A percentile compares a stretch with the other conserved stretches of the same genome.
Evolutionary conservation across 1,140 invertebrate genomes (phyloP).

Genomic region (Macrobrachium nipponense): DNA sequence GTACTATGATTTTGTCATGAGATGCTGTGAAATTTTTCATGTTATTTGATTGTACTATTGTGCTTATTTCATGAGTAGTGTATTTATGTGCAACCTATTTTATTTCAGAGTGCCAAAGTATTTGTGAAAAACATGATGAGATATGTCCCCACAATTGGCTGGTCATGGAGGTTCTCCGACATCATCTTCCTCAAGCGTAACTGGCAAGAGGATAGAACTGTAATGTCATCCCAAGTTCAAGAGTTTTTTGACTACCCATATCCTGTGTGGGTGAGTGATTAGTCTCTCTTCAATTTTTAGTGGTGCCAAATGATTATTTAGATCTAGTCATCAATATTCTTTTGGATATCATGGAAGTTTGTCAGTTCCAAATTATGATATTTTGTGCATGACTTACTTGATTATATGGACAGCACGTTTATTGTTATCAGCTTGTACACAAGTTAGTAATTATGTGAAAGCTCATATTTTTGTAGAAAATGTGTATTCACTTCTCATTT

Average conservation of each 20-base stretch:
- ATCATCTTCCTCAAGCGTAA: slow-evolving; percentile 92
- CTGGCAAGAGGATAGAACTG: slow-evolving; percentile 85
- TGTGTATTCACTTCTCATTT: no score
- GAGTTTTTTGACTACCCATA: slow-evolving; percentile 88
- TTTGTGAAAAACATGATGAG: slow-evolving; percentile 93
- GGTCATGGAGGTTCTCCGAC: slow-evolving; percentile 95
- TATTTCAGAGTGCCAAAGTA: slow-evolving; percentile 85
- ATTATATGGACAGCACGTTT: no score
- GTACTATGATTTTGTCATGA: background rate
- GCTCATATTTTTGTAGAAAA: no score
- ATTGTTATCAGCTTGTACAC: no score
- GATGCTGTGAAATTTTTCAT: no score
- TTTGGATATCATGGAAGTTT: no score
- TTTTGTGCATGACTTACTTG: no score
- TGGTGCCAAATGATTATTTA: no score
- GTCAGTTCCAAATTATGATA: no score
- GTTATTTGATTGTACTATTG: background rate
- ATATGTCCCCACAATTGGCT: slow-evolving; percentile 93
- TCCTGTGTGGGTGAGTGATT: slow-evolving; percentile 82
- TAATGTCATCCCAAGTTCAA: slow-evolving; percentile 82
- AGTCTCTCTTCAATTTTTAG: background rate
- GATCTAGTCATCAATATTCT: no score
- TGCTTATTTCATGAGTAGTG: background rate
- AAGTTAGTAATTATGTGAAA: no score
- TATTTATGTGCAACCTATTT: background rate